Percentiles rank a stretch among this genome's conserved stretches.
These are phyloP conservation scores for Aratinga solstitialis DNA, from an alignment of 2,797 vertebrate species.

Conservation along the genomic window DNA sequence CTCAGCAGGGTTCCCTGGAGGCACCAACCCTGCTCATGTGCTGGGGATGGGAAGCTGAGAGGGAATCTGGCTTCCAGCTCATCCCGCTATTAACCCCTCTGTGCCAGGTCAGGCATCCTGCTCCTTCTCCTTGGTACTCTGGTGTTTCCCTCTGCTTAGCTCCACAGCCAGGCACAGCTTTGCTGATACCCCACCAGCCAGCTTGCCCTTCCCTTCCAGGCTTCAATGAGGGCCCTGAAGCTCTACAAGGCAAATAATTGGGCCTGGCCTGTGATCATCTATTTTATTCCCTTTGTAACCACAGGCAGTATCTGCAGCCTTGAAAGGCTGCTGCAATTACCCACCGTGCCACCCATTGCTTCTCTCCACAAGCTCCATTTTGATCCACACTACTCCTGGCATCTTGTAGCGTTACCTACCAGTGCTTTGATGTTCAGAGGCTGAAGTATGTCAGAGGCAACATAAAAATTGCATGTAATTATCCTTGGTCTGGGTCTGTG, in stretches of 20 bases:
- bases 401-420: not conserved
- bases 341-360: not conserved
- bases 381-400: slow-evolving; percentile 9
- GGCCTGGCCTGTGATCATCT: not conserved
- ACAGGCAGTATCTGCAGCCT: not conserved
- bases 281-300: not conserved
- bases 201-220: not conserved
- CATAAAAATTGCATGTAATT: slow-evolving; percentile 64
- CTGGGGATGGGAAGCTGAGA: not conserved
- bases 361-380: not conserved
- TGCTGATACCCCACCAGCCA: not conserved
- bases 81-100: not conserved
- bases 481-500: slow-evolving; percentile 46
- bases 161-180: rapidly evolving
- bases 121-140: not conserved
- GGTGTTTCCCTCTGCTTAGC: not conserved
- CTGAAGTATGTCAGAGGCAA: slow-evolving; percentile 34
- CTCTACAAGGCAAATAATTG: not conserved
- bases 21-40: not conserved
- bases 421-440: slow-evolving; percentile 24
- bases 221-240: not conserved
- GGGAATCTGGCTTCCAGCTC: not conserved
- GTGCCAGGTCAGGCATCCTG: not conserved
- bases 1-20: not conserved
- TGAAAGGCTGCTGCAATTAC: not conserved